Base-by-base conservation (phyloP, 2,888 invertebrate genomes). In the Ichneumoninae sp. region DNA sequence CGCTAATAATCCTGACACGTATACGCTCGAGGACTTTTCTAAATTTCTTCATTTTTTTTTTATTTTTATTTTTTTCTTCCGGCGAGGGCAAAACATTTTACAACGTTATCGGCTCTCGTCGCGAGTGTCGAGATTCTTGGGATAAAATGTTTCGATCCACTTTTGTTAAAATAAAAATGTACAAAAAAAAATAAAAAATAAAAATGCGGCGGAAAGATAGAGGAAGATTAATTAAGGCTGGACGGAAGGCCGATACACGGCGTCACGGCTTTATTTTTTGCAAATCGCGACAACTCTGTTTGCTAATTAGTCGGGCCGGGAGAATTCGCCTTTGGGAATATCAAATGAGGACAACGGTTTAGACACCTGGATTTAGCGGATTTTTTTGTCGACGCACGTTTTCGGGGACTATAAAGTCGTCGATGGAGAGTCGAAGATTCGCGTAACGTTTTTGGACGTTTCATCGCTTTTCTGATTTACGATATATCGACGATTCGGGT, bases 1-100 rank as follows among this genome's bases (percentile, higher is more conserved):
- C 76, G 72, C 83, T 80, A 80, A 80, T 83, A 80, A 80, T 83
- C 72, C 83, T 74, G 50, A 76, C 71, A 76, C 79, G 50, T 50
- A 47, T 8, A 22, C 3, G 22, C 62, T 62, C 30, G 10, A 19
- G 2, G 40, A 36, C 65, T 30, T 52, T 76, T 8, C 52, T 13
- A 54, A 26, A 60, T 30, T 78, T 69, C 52, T 47, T 77, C 33
- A 6, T 65, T 33, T 54, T 13, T 57, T 62, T 33, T 54, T 66
- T 3, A 50, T 22, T 52, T 57, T 77, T 60, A 40, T 36, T 77
- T 57, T 54, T 54, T 13, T 16, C 33, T 26, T 36, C 1, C 36
- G 19, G 16, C 30, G 3, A 7, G 44, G 40, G 4, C 44, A 4
- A 54, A 22, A 65, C 60, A 47, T 33, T 50, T 62, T 36, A 68